Conservation (phyloP, 2,888 invertebrate species). For the Plebejus argus region DNA sequence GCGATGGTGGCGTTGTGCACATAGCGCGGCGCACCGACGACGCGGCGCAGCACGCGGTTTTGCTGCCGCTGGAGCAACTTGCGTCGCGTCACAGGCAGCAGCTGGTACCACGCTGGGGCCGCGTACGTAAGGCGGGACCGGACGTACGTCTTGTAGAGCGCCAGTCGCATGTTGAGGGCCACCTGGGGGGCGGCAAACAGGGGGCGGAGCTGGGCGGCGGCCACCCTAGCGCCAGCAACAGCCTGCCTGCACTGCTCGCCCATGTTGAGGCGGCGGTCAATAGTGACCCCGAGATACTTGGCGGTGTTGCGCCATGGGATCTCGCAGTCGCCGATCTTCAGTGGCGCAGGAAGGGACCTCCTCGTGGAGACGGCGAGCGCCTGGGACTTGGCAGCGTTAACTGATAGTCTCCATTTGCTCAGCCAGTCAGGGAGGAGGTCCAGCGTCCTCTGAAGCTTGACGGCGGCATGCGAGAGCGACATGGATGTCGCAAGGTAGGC, state of each 20-base stretch:
- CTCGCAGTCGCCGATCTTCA: background rate
- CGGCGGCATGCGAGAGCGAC: background rate
- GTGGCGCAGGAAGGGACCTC: background rate
- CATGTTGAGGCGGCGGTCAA: background rate
- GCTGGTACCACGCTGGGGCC: no score
- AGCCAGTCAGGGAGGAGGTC: background rate
- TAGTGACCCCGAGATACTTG: constrained; percentile 12
- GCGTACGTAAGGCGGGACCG: no score
- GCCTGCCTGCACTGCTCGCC: background rate
- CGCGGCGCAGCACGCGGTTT: no score
- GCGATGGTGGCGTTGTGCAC: no score
- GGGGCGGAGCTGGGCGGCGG: background rate
- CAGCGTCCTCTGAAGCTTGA: background rate
- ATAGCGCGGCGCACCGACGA: no score
- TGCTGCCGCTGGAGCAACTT: no score
- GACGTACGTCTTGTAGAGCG: no score
- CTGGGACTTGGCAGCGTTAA: background rate
- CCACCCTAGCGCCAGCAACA: background rate
- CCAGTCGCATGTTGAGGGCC: no score
- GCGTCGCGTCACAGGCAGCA: no score
- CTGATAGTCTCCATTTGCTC: background rate
- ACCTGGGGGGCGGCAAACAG: no score
- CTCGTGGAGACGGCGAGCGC: background rate
- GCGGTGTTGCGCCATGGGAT: background rate
- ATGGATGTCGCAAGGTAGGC: background rate